phyloP scores from a whole-genome alignment of 2,797 vertebrate genomes.

The Lophura swinhoii region DNA sequence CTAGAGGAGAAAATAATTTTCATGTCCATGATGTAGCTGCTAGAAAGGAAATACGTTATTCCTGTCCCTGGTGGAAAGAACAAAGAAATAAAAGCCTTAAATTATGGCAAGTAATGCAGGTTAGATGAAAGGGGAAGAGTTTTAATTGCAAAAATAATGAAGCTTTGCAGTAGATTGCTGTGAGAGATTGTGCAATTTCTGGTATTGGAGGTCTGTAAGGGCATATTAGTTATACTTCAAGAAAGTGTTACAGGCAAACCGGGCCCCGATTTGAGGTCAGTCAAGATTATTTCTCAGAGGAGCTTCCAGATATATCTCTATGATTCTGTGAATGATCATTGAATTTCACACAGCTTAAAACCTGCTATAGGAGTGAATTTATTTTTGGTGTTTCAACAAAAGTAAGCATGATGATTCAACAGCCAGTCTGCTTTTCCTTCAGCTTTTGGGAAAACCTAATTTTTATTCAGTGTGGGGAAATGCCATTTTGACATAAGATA shows the following conservation, averaged over 20 bases:
- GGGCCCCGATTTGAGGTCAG: not conserved
- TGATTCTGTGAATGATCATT: not conserved
- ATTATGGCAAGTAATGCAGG: not conserved
- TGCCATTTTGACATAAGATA: not conserved
- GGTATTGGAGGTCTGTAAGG: not conserved
- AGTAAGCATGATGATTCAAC: not conserved
- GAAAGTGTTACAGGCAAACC: not conserved
- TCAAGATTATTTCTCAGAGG: not conserved
- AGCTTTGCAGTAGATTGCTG: not conserved
- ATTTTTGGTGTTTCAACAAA: not conserved
- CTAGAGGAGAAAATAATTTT: slow-evolving; percentile 23
- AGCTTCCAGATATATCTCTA: not conserved
- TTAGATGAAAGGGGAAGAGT: slow-evolving; percentile 58
- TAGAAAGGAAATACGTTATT: slow-evolving; percentile 14
- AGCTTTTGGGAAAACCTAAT: not conserved
- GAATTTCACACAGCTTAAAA: not conserved
- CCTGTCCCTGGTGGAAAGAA: slow-evolving; percentile 49
- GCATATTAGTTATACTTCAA: not conserved
- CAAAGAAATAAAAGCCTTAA: slow-evolving; percentile 48
- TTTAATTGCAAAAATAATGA: slow-evolving; percentile 55
- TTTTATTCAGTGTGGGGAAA: not conserved
- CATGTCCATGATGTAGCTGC: not conserved
- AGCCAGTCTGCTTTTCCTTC: not conserved
- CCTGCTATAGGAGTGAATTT: not conserved
- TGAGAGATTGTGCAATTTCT: not conserved